Evolutionary conservation across 2,888 invertebrate species (phyloP).

Genomic region (Listrodromus nycthemerus): DNA sequence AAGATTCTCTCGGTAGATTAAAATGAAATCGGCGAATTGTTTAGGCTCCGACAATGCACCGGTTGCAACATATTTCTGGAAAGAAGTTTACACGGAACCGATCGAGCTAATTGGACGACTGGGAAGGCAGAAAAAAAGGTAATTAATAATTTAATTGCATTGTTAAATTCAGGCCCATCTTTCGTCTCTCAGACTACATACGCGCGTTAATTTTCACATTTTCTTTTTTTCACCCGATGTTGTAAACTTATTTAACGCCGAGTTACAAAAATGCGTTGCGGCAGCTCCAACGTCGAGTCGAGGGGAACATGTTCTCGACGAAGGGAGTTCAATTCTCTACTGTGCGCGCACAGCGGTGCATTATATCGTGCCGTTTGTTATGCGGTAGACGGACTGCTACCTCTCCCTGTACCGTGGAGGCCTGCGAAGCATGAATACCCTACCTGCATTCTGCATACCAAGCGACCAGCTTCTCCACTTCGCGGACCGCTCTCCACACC

Average conservation of each 20-base stretch:
- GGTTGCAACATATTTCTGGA: constrained; percentile 62
- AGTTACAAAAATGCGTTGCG: constrained; percentile 7
- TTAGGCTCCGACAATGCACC: constrained; percentile 42
- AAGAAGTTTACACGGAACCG: constrained; percentile 47
- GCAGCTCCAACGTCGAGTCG: constrained; percentile 27
- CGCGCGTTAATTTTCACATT: not conserved
- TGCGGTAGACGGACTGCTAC: constrained; percentile 66
- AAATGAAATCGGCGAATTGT: constrained; percentile 54
- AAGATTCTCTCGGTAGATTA: constrained; percentile 27
- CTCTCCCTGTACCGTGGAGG: constrained; percentile 35
- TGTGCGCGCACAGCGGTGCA: constrained; percentile 40
- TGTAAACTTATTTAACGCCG: not conserved
- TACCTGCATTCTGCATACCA: constrained; percentile 67
- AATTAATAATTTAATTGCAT: constrained; percentile 63
- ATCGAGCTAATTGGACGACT: constrained; percentile 60
- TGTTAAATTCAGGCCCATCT: constrained; percentile 53
- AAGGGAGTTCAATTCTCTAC: not conserved
- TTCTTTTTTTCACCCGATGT: not conserved
- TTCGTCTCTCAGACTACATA: constrained; percentile 2
- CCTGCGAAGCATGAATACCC: constrained; percentile 66
- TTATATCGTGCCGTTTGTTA: constrained; percentile 71
- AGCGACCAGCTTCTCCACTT: constrained; percentile 47
- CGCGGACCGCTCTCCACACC: not conserved
- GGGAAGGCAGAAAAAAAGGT: constrained; percentile 47
- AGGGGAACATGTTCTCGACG: constrained; percentile 35